Evolutionary conservation across 2,888 invertebrate species (phyloP).

Genomic region (Drosophila anomalata): DNA sequence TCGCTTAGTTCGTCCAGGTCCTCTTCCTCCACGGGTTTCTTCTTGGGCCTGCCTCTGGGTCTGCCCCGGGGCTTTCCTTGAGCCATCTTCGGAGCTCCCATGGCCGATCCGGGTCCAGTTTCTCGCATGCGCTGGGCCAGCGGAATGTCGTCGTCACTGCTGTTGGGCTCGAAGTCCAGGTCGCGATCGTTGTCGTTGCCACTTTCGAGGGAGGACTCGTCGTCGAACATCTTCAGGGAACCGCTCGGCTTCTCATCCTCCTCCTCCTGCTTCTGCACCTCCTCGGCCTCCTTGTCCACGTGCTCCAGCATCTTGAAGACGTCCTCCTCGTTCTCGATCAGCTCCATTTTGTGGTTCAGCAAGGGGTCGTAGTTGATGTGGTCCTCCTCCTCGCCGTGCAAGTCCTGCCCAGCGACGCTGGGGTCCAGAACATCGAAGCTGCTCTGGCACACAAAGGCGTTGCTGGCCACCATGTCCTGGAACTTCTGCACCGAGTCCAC

Average conservation of each 20-base stretch:
- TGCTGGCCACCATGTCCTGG: slow-evolving; percentile 72
- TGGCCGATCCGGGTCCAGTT: slow-evolving; percentile 16
- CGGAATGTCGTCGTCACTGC: slow-evolving; percentile 79
- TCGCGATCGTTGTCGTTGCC: slow-evolving; percentile 76
- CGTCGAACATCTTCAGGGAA: slow-evolving; percentile 51
- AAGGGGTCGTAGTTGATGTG: slow-evolving; percentile 77
- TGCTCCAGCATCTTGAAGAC: slow-evolving; percentile 81
- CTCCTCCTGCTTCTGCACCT: slow-evolving; percentile 59
- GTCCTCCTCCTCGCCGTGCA: slow-evolving; percentile 75
- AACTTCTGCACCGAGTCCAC: slow-evolving; percentile 79
- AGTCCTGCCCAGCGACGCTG: slow-evolving; percentile 39
- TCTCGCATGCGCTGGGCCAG: slow-evolving; percentile 70
- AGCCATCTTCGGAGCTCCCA: slow-evolving; percentile 1
- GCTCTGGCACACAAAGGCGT: slow-evolving; percentile 59
- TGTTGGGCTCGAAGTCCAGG: slow-evolving; percentile 70
- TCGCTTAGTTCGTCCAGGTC: slow-evolving; percentile 47
- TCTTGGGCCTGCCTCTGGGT: slow-evolving; percentile 37
- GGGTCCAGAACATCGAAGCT: slow-evolving; percentile 77
- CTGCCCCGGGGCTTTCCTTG: slow-evolving; percentile 35
- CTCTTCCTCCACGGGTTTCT: slow-evolving; percentile 37
- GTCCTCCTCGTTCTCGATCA: slow-evolving; percentile 81
- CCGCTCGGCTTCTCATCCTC: slow-evolving; percentile 27
- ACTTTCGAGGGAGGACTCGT: slow-evolving; percentile 66
- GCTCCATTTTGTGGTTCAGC: slow-evolving; percentile 77
- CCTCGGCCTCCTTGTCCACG: slow-evolving; percentile 78